These are phyloP conservation scores for Sphaerophoria taeniata DNA, from an alignment of 2,888 invertebrate species.

Conservation along the genomic window DNA sequence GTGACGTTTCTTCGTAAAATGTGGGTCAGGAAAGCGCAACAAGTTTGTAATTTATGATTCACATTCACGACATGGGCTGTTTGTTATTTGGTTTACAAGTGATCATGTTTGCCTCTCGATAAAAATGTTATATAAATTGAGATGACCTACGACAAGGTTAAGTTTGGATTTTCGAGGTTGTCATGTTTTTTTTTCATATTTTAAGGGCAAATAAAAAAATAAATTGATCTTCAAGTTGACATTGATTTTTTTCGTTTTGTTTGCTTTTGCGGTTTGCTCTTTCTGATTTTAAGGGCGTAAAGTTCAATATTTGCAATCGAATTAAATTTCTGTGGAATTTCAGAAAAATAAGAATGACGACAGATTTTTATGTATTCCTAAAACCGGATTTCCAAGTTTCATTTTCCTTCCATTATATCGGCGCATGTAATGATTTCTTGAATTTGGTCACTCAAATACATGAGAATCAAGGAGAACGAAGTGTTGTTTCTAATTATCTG, in stretches of 20 bases:
- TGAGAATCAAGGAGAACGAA: no score
- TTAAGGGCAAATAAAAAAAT: constrained; percentile 1
- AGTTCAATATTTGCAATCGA: constrained; percentile 58
- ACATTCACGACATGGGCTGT: constrained; percentile 5
- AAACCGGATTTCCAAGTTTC: no score
- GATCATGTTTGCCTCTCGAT: constrained; percentile 51
- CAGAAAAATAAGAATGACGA: background rate
- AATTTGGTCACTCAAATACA: no score
- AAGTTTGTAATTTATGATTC: constrained; percentile 32
- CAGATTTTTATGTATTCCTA: no score
- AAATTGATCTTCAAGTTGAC: background rate
- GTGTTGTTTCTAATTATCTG: no score
- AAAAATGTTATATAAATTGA: constrained; percentile 42
- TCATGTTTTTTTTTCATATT: background rate
- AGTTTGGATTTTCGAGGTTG: constrained; percentile 13
- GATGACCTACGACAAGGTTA: constrained; percentile 61
- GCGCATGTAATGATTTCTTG: no score
- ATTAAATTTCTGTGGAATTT: constrained; percentile 36
- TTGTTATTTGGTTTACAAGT: constrained; percentile 19
- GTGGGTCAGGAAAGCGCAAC: constrained; percentile 38
- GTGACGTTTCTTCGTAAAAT: constrained; percentile 11
- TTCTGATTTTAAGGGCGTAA: constrained; percentile 23
- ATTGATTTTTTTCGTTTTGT: constrained; percentile 22
- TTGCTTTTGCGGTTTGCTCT: background rate
- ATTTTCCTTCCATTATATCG: no score